phyloP scores from a whole-genome alignment of 2,888 invertebrate species.

The Graphium colonna region DNA sequence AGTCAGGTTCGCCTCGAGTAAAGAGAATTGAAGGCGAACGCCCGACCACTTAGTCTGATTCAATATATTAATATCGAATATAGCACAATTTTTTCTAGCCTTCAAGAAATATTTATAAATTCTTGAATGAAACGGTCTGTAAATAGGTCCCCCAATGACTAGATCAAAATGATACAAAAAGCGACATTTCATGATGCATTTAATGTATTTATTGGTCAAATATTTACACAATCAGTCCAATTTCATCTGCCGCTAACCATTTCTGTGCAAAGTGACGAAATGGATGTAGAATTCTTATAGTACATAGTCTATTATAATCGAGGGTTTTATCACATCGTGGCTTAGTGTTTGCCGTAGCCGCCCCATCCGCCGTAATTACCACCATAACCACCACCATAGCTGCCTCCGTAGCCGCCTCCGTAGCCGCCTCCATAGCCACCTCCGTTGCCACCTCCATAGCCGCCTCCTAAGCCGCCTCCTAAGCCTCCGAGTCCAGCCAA shows the following conservation, averaged over 20 bases:
- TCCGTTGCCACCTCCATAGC: not conserved
- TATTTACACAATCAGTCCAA: slow-evolving; percentile 46
- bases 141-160: too few species aligned
- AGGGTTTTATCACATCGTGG: slow-evolving; percentile 23
- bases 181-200: slow-evolving; percentile 25
- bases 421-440: slow-evolving; percentile 24
- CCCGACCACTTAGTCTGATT: too few species aligned
- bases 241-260: slow-evolving; percentile 67
- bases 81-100: too few species aligned
- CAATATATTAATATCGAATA: too few species aligned
- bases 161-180: slow-evolving; percentile 15
- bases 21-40: too few species aligned
- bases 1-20: too few species aligned
- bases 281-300: slow-evolving; percentile 63
- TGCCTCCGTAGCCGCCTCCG: slow-evolving; percentile 31
- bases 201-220: slow-evolving; percentile 28
- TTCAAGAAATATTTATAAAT: too few species aligned
- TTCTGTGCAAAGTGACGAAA: slow-evolving; percentile 56
- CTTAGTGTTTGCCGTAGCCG: slow-evolving; percentile 31
- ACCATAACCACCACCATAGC: slow-evolving; percentile 34
- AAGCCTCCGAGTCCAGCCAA: slow-evolving; percentile 22
- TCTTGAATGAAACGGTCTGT: too few species aligned
- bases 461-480: not conserved
- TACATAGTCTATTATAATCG: slow-evolving; percentile 34
- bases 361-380: slow-evolving; percentile 25